A percentile compares a stretch with the other conserved stretches of the same genome.
Evolutionary conservation across 2,797 vertebrate species (phyloP).

Genomic region (Orientallactaga sibirica): DNA sequence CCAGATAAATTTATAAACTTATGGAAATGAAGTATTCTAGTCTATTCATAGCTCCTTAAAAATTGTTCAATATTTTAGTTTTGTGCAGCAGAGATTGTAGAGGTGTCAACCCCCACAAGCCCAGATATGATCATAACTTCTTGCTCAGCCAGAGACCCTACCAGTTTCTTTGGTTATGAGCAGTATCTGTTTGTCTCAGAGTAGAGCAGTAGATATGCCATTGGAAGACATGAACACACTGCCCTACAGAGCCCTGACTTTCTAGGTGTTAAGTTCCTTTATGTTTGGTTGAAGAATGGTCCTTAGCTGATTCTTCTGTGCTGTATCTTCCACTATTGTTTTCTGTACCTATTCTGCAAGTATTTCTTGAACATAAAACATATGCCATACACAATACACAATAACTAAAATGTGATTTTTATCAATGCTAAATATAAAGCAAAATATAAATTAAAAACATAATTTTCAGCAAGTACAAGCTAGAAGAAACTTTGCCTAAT

Average conservation of each 20-base stretch:
- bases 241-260: not conserved
- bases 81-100: not conserved
- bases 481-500: slow-evolving; percentile 16
- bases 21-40: not conserved
- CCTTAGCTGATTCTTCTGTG: not conserved
- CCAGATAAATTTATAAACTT: no score
- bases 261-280: not conserved
- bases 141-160: not conserved
- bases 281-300: not conserved
- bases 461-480: not conserved
- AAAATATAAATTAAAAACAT: slow-evolving; percentile 50
- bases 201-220: not conserved
- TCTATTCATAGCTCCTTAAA: not conserved
- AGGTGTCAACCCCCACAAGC: not conserved
- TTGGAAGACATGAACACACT: slow-evolving; percentile 42
- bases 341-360: not conserved
- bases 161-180: not conserved
- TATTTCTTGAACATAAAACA: not conserved
- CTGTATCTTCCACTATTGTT: not conserved
- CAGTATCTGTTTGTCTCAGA: slow-evolving; percentile 1
- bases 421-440: slow-evolving; percentile 21
- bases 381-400: slow-evolving; percentile 11
- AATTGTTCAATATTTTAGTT: not conserved
- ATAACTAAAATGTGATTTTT: slow-evolving; percentile 45
- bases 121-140: not conserved